Evolutionary conservation across 2,113 vertebrate genomes (phyloP), one percentile per base, ranked within the genome.

Genomic region (Cheilinus undulatus): DNA sequence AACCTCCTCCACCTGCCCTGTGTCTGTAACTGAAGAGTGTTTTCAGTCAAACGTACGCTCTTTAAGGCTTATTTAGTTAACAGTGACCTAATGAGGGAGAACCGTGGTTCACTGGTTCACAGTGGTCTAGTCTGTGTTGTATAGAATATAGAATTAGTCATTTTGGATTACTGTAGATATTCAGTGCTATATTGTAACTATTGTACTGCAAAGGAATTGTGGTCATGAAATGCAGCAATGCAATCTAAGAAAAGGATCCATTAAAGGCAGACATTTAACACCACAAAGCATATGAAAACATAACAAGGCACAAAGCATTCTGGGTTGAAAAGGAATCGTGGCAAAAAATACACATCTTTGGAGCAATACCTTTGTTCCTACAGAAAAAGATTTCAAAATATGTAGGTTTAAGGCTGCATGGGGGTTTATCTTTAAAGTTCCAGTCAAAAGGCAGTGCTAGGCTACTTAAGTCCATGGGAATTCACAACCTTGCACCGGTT

Each of bases 401-500:
- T n/a, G 50, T 22, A 50, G 46, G 45, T 68, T 68, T 57, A 50
- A 69, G 67, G 69, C 49, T 63, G 62, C 34, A 38, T 30, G 52
- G 50, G 40, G 49, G 52, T 57, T 81, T 73, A 50, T 74, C 87
- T 63, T 72, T 68, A 76, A 75, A 79, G 73, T 69, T 73, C 61
- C 78, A 87, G 69, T 73, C 76, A 77, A 75, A 45, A 75, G 70
- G 63, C 80, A 84, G 78, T 85, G 73, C 70, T 43, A 12, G 58
- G 57, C 69, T 83, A 79, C 78, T 90, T 83, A 82, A 81, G 75
- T 88, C 80, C 80, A 86, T 71, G 68, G 73, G 82, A 92, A 84
- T 82, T 86, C 86, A 85, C 83, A 86, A 72, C 85, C 87, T 89
- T 60, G 48, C 69, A 64, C 69, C 68, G 80, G 77, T 82, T 86